These are phyloP conservation scores for Neoascia interrupta DNA, from an alignment of 2,888 invertebrate species.

Conservation along the genomic window DNA sequence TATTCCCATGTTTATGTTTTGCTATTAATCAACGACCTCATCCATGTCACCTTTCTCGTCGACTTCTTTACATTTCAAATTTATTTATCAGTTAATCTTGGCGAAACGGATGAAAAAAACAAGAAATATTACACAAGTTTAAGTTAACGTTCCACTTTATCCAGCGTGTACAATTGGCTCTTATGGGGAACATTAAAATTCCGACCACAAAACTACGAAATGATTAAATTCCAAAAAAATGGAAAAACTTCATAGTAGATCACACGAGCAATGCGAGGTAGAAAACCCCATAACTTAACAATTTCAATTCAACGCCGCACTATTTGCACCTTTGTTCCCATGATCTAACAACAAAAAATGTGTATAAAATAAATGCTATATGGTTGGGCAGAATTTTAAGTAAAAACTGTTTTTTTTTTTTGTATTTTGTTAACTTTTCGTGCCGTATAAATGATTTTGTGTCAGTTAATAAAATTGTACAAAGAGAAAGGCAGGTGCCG, in stretches of 20 bases:
- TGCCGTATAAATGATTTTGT: conserved; percentile 60
- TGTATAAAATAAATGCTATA: conserved; percentile 38
- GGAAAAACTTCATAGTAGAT: conserved; percentile 53
- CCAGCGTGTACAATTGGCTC: background rate
- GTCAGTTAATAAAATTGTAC: conserved; percentile 37
- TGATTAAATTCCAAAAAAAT: conserved; percentile 67
- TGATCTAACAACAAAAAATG: conserved; percentile 54
- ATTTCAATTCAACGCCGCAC: conserved; percentile 62
- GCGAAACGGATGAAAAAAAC: conserved; percentile 9
- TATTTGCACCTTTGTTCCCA: conserved; percentile 64
- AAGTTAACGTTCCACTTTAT: conserved; percentile 27
- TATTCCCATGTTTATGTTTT: conserved; percentile 27
- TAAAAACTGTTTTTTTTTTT: conserved; percentile 8
- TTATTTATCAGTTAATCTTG: conserved; percentile 30
- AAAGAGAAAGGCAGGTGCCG: conserved; percentile 63
- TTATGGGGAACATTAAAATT: conserved; percentile 48
- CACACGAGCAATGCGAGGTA: conserved; percentile 41
- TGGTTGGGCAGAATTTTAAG: conserved; percentile 63
- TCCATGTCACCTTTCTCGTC: conserved; percentile 26
- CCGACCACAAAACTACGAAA: conserved; percentile 36
- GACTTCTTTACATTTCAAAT: conserved; percentile 38
- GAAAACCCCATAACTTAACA: conserved; percentile 63
- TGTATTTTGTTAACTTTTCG: background rate
- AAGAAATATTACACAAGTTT: conserved; percentile 36
- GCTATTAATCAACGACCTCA: conserved; percentile 55